Evolutionary conservation across 2,888 invertebrate species (phyloP).

Genomic region (Belgica antarctica): DNA sequence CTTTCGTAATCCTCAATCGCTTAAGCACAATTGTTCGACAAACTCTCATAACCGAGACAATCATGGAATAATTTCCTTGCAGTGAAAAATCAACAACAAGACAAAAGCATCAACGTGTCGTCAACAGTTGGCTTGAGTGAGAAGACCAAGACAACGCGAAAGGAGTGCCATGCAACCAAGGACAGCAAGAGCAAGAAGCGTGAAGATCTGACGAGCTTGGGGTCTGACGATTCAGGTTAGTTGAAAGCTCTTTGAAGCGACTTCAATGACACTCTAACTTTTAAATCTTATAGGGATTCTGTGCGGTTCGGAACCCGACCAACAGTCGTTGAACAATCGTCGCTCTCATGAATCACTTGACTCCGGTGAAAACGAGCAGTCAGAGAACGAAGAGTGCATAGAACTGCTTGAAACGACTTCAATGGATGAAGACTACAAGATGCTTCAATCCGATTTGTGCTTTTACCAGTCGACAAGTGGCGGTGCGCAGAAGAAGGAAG

Average conservation of each 20-base stretch:
- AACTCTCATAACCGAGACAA: not conserved
- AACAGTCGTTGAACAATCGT: conserved; percentile 54
- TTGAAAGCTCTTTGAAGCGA: not conserved
- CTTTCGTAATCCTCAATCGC: too few relatives aligned
- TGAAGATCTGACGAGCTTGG: conserved; percentile 59
- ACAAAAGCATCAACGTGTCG: not conserved
- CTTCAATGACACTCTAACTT: not conserved
- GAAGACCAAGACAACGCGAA: conserved; percentile 48
- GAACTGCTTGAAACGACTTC: conserved; percentile 55
- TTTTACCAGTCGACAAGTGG: conserved; percentile 50
- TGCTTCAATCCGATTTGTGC: conserved; percentile 53
- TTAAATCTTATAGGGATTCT: conserved; percentile 54
- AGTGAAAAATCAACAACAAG: not conserved
- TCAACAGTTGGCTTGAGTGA: conserved; percentile 44
- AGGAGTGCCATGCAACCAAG: conserved; percentile 38
- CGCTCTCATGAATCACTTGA: conserved; percentile 74
- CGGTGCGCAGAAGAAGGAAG: conserved; percentile 35
- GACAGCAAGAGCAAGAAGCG: conserved; percentile 51
- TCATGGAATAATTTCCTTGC: not conserved
- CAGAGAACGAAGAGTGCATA: conserved; percentile 59
- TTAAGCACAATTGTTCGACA: too few relatives aligned
- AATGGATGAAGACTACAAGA: conserved; percentile 55
- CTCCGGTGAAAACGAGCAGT: conserved; percentile 61
- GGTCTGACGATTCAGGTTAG: conserved; percentile 60
- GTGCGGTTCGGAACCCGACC: conserved; percentile 58